These are phyloP conservation scores for Hypothenemus hampei DNA, from an alignment of 1,140 invertebrate genomes.

Conservation along the genomic window DNA sequence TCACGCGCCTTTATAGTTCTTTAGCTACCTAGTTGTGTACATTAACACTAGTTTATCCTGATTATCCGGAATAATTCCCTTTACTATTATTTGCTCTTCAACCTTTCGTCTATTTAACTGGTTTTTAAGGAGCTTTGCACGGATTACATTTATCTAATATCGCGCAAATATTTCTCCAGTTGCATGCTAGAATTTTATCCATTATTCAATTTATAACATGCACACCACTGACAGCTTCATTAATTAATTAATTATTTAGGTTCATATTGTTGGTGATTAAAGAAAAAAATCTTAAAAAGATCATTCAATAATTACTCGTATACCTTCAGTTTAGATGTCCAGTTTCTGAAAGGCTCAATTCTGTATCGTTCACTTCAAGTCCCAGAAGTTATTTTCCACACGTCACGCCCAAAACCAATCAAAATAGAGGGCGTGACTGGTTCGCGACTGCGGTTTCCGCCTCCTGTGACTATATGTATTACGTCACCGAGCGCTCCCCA, in stretches of 20 bases:
- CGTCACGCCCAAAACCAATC: slow-evolving; percentile 9
- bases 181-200: too few species aligned
- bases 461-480: slow-evolving; percentile 20
- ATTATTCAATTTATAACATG: too few species aligned
- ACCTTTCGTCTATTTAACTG: slow-evolving; percentile 22
- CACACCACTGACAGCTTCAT: too few species aligned
- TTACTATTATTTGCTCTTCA: slow-evolving; percentile 26
- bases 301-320: too few species aligned
- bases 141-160: slow-evolving; percentile 21
- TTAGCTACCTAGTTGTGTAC: slow-evolving; percentile 29
- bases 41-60: slow-evolving; percentile 30
- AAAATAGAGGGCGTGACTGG: background rate
- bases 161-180: too few species aligned
- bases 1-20: slow-evolving; percentile 27
- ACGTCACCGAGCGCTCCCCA: slow-evolving; percentile 18
- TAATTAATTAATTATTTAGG: too few species aligned
- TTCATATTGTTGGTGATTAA: too few species aligned
- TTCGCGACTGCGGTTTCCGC: slow-evolving; percentile 5
- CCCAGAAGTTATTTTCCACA: too few species aligned
- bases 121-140: slow-evolving; percentile 23
- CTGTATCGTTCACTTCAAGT: too few species aligned
- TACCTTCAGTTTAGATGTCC: too few species aligned
- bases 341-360: too few species aligned
- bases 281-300: too few species aligned
- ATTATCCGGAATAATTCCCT: slow-evolving; percentile 26